Percentiles rank a stretch among this genome's conserved stretches.
phyloP scores from a whole-genome alignment of 2,888 invertebrate genomes.

The Macaria notata region DNA sequence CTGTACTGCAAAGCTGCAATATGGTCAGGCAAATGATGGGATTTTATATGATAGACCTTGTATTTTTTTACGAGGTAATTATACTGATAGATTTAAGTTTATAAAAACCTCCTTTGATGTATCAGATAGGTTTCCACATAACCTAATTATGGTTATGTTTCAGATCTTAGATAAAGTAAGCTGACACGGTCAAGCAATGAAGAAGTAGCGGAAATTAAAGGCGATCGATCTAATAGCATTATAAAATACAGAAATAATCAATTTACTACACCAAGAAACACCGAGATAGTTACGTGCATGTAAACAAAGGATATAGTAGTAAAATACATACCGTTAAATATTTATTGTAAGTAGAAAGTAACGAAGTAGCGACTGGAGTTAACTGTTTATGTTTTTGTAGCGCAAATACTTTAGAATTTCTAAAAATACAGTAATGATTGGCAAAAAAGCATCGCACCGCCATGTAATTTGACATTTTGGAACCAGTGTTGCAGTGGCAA shows the following conservation, averaged over 20 bases:
- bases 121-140: too few species aligned
- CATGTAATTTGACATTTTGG: slow-evolving; percentile 66
- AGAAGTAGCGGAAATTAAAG: too few species aligned
- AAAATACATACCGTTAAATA: slow-evolving; percentile 39
- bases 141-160: too few species aligned
- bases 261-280: slow-evolving; percentile 5
- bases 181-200: too few species aligned
- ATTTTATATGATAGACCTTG: too few species aligned
- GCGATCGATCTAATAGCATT: neutral
- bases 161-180: too few species aligned
- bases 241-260: slow-evolving; percentile 8
- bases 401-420: slow-evolving; percentile 58
- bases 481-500: slow-evolving; percentile 35
- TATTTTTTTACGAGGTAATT: too few species aligned
- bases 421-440: slow-evolving; percentile 70
- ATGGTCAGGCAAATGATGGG: neutral
- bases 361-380: slow-evolving; percentile 30
- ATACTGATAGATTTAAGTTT: too few species aligned
- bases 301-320: slow-evolving; percentile 22
- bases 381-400: slow-evolving; percentile 40
- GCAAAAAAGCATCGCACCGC: slow-evolving; percentile 75
- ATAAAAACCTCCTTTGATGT: too few species aligned
- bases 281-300: slow-evolving; percentile 1
- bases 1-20: slow-evolving; percentile 3
- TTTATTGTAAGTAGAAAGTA: slow-evolving; percentile 31